These are phyloP conservation scores for Ellobium chinense DNA, from an alignment of 2,888 invertebrate genomes.

Conservation along the genomic window DNA sequence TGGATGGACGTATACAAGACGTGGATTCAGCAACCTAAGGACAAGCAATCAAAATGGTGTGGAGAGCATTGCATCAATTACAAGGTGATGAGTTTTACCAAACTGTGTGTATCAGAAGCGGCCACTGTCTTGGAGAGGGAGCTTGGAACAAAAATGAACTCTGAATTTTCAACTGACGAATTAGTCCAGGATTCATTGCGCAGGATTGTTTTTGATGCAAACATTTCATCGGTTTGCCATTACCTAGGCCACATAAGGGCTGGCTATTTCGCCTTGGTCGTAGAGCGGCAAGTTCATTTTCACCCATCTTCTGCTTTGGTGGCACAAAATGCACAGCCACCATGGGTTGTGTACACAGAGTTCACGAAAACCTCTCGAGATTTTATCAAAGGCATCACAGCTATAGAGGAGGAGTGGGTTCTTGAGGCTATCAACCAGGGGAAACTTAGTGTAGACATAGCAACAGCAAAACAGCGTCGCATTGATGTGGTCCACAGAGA, in stretches of 20 bases:
- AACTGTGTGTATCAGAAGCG: conserved; percentile 65
- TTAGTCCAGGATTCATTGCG: conserved; percentile 52
- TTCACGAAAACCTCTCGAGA: conserved; percentile 65
- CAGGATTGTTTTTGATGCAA: conserved; percentile 62
- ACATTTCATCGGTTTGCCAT: conserved; percentile 61
- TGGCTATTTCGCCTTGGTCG: conserved; percentile 63
- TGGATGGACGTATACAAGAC: conserved; percentile 66
- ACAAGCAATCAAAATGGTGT: conserved; percentile 70
- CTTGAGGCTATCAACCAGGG: conserved; percentile 49
- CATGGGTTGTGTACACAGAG: conserved; percentile 69
- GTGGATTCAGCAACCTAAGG: conserved; percentile 64
- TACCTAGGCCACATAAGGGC: conserved; percentile 67
- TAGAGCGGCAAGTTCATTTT: conserved; percentile 59
- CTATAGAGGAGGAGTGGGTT: conserved; percentile 62
- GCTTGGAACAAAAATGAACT: conserved; percentile 48
- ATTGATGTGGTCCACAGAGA: conserved; percentile 52
- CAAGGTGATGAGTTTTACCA: conserved; percentile 68
- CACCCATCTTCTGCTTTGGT: conserved; percentile 71
- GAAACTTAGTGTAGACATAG: conserved; percentile 52
- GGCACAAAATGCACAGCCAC: conserved; percentile 59
- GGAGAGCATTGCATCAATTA: conserved; percentile 75
- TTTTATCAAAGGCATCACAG: conserved; percentile 67
- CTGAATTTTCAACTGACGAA: conserved; percentile 50
- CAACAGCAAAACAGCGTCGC: conserved; percentile 50
- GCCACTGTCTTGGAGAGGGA: conserved; percentile 59